Base-by-base conservation (phyloP, 1,140 invertebrate genomes). In the Archivesica marissinica region DNA sequence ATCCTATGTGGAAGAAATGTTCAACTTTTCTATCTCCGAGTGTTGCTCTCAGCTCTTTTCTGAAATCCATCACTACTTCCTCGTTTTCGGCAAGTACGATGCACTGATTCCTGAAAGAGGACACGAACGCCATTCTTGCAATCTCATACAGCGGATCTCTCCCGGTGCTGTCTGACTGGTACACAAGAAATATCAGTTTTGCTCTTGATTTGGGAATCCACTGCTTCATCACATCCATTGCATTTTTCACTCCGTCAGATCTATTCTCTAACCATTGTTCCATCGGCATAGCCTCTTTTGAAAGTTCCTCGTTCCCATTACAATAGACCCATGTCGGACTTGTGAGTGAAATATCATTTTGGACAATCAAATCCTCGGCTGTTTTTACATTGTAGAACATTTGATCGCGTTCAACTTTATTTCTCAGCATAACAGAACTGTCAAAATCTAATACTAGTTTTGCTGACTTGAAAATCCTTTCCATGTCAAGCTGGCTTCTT, bases 401-500 rank as follows among this genome's bases (percentile, higher is more conserved):
- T 23, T 33, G 35, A 13, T 35, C 50, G 3, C 54, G 25, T 28
- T 75, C 72, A 25, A 75, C 39, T 38, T 33, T 38, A 23, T 75
- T 30, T 23, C 47, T 25, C 28, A 75, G 54, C 2, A 30, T 2
- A 15, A 17, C 35, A 9, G 72, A 75, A 11, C 25, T 38, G 20
- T 35, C 72, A 54, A 75, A 75, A n/a, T 75, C 72, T 33, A 75
- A 54, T 9, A 75, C 72, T 30, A 28, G 25, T 2, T 4, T 7
- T 7, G 72, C 30, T 15, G 30, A 33, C 13, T 35, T 25, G 47
- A 52, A 75, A 1, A 50, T 28, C 9, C 35, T 50, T 52, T 35
- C 25, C 25, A 35, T 11, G 20, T 75, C 25, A 2, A 54, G 1
- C 33, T 17, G 11, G 38, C 38, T 3, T 6, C 20, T 6, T 35